Percentiles rank a stretch among this genome's conserved stretches.
These are phyloP conservation scores for Lonchura striata DNA, from an alignment of 2,113 vertebrate genomes.

Conservation along the genomic window DNA sequence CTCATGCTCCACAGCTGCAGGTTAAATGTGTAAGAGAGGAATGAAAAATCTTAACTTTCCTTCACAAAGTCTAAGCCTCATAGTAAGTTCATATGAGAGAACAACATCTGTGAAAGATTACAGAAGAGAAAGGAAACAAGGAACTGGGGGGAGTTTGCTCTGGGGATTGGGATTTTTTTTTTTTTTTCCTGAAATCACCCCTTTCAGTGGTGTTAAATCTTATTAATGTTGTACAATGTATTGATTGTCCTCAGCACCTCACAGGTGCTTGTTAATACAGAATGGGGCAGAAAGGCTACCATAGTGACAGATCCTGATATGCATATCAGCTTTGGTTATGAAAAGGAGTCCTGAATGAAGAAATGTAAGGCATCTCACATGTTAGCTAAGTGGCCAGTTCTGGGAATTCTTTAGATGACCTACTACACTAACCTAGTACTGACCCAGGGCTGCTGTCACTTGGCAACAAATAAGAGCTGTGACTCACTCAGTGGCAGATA, in stretches of 20 bases:
- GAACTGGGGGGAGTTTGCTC: accelerated
- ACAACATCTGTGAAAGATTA: neutral
- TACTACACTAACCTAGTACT: neutral
- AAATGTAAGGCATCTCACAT: neutral
- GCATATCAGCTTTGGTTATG: neutral
- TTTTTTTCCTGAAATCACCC: neutral
- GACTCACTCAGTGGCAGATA: neutral
- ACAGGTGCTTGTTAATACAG: neutral
- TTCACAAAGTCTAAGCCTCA: neutral
- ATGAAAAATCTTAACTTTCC: neutral
- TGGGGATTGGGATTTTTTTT: neutral
- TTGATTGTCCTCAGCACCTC: neutral
- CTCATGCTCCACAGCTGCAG: slow-evolving; percentile 64
- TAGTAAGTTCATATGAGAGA: neutral
- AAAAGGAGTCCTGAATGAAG: neutral
- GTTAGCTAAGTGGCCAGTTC: neutral
- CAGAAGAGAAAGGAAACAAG: neutral
- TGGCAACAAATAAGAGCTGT: neutral
- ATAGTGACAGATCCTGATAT: neutral
- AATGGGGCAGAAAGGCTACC: neutral
- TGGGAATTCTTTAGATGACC: neutral
- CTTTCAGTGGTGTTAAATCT: neutral
- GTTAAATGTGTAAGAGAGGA: neutral
- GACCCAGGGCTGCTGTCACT: neutral
- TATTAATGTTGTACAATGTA: neutral